These are phyloP conservation scores for Pseudoips prasinana DNA, from an alignment of 2,888 invertebrate genomes.

Conservation along the genomic window DNA sequence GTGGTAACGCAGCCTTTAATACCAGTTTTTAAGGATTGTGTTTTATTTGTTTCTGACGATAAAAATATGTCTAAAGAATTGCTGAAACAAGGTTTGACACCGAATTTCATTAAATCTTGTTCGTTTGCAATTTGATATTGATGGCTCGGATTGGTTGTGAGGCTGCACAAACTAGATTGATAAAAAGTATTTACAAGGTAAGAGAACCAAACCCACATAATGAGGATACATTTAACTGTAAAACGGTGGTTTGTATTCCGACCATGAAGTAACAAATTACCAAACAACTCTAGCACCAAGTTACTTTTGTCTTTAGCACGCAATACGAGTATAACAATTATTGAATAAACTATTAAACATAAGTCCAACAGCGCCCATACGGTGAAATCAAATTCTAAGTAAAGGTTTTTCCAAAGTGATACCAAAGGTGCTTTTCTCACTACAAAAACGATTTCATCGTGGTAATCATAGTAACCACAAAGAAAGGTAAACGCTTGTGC, in stretches of 20 bases:
- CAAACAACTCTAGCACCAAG: constrained; percentile 12
- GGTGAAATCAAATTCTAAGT: constrained; percentile 21
- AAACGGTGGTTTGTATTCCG: constrained; percentile 7
- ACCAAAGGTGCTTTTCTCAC: constrained; percentile 14
- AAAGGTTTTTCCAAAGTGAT: constrained; percentile 33
- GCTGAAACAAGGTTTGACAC: constrained; percentile 49
- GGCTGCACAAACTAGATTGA: constrained; percentile 34
- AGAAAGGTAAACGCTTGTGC: constrained; percentile 9
- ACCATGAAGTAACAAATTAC: constrained; percentile 10
- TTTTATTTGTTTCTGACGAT: constrained; percentile 7
- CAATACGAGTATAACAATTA: constrained; percentile 12
- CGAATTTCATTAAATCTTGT: constrained; percentile 3
- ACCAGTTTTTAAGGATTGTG: no score
- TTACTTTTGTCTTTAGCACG: constrained; percentile 9
- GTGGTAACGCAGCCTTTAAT: constrained; percentile 25
- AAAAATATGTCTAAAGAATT: constrained; percentile 25
- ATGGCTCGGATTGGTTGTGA: constrained; percentile 28
- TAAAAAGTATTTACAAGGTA: constrained; percentile 36
- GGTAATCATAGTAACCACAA: constrained; percentile 14
- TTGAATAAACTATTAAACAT: constrained; percentile 5
- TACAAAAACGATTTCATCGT: constrained; percentile 16
- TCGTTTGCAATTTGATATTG: constrained; percentile 25
- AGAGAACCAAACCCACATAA: constrained; percentile 51
- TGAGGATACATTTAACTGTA: constrained; percentile 18
- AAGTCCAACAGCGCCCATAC: constrained; percentile 18